Base-by-base conservation (phyloP, 2,113 vertebrate species). In the Daubentonia madagascariensis region DNA sequence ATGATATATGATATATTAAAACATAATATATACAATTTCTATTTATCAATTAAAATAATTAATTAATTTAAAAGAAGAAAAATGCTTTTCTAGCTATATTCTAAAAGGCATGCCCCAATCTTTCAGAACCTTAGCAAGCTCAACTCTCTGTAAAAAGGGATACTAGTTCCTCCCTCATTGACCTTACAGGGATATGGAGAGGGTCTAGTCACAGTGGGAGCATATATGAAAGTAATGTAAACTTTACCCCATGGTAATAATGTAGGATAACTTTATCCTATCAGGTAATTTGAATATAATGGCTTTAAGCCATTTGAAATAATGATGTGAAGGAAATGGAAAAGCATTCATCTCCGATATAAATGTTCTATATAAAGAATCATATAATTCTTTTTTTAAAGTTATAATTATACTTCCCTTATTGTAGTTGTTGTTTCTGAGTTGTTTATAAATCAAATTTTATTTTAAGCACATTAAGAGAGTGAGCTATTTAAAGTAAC, bases 391-490 rank as follows among this genome's bases (percentile, higher is more conserved):
- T 50, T 16, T 91, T 93, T 85, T 88, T 78, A 85, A 96, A 96
- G 78, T 95, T 93, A 61, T 87, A 89, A 93, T 84, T 87, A 96
- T 20, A 76, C 23, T 94, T 94, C 68, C 17, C 4, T 93, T 90
- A 76, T 54, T 85, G 28, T 54, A 70, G 50, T 50, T 85, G 20
- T 78, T 72, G 25, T 92, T 50, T 94, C 97, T 73, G 12, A 90
- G 40, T 84, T 91, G 48, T 83, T 94, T 91, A 67, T 87, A 90
- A 94, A 72, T 92, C 45, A 92, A 72, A 79, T 85, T 88, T 96
- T 93, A 97, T 91, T 97, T 98, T 96, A 96, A 97, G 50, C 57
- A 83, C n/a, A 86, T 91, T 94, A 95, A 92, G 40, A 61, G 63
- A 87, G 72, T 3, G 43, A 83, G 48, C 12, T 94, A 88, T 96